These are phyloP conservation scores for Urocitellus parryii DNA, from an alignment of 2,113 vertebrate genomes.

Conservation along the genomic window DNA sequence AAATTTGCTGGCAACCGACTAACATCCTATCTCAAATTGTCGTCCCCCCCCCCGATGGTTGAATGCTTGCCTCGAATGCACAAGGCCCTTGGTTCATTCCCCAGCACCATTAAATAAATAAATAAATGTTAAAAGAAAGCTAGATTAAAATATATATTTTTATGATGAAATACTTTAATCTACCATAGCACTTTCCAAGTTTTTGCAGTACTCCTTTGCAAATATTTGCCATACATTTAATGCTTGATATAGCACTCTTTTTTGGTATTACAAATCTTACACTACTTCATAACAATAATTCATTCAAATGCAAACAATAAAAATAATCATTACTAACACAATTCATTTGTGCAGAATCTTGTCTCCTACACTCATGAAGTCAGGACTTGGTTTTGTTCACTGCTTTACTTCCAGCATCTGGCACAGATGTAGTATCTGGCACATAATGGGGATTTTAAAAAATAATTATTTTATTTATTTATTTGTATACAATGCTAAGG, in stretches of 20 bases:
- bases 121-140: neutral
- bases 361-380: neutral
- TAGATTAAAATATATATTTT: constrained; percentile 1
- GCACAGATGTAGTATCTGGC: neutral
- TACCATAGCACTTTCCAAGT: neutral
- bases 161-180: neutral
- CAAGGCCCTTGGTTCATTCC: neutral
- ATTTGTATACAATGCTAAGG: too few species aligned
- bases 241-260: neutral
- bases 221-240: neutral
- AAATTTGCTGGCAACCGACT: too few species aligned
- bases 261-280: neutral
- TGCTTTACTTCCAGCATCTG: neutral
- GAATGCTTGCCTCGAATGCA: too few species aligned
- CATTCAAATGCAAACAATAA: neutral
- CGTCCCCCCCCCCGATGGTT: too few species aligned
- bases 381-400: neutral
- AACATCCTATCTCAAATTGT: neutral
- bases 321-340: neutral
- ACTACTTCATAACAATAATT: too few species aligned
- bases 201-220: neutral
- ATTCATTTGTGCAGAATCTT: neutral
- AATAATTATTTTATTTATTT: too few species aligned
- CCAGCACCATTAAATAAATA: neutral
- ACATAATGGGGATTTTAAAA: neutral